Evolutionary conservation across 2,888 invertebrate species (phyloP).

Genomic region (Fragum fragum): DNA sequence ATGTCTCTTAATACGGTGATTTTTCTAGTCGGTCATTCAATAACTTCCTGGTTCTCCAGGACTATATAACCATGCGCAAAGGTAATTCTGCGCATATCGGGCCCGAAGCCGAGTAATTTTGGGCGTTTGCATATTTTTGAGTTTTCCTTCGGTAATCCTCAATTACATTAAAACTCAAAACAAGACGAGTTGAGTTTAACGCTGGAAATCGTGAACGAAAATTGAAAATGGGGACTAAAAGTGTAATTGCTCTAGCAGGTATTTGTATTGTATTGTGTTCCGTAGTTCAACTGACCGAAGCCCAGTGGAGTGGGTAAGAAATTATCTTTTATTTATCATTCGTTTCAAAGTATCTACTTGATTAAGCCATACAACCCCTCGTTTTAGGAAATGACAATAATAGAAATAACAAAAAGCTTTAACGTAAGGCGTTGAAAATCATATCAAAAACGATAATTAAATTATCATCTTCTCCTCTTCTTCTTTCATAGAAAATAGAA

Average conservation of each 20-base stretch:
- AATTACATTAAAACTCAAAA: too few species aligned
- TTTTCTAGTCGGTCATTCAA: neutral
- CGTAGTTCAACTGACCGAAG: neutral
- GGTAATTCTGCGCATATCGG: neutral
- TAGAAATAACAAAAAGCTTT: too few species aligned
- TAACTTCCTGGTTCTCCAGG: conserved; percentile 4
- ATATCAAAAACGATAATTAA: too few species aligned
- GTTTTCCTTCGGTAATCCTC: too few species aligned
- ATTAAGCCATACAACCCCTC: too few species aligned
- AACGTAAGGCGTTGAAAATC: too few species aligned
- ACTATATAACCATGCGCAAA: conserved; percentile 4
- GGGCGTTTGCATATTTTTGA: neutral
- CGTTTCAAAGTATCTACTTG: too few species aligned
- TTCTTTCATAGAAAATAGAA: too few species aligned
- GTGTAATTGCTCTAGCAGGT: neutral
- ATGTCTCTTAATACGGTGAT: neutral
- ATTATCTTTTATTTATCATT: too few species aligned
- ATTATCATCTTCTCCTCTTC: too few species aligned
- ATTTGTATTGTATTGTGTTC: neutral
- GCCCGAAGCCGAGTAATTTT: neutral
- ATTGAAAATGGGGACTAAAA: conserved; percentile 12
- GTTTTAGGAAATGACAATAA: too few species aligned
- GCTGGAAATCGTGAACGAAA: neutral
- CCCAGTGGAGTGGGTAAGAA: conserved; percentile 7
- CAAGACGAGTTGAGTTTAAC: too few species aligned